Evolutionary conservation across 2,888 invertebrate species (phyloP).

Genomic region (Cheilosia vulpina): DNA sequence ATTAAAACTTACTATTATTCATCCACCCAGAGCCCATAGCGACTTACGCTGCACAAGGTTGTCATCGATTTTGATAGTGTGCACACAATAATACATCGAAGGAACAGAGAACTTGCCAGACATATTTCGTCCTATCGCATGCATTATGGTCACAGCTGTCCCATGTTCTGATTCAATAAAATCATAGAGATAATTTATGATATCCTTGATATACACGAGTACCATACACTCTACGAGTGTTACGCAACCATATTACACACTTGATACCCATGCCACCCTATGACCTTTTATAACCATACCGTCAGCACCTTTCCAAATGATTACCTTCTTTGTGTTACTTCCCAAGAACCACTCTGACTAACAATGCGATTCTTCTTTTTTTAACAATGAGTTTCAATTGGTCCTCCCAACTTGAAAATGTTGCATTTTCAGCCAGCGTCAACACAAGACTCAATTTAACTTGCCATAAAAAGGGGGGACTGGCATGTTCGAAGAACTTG

Average conservation of each 20-base stretch:
- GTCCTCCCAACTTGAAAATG: constrained; percentile 8
- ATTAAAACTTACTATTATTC: no score
- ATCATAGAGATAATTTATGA: constrained; percentile 9
- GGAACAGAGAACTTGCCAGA: neutral
- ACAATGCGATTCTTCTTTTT: constrained; percentile 17
- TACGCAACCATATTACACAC: constrained; percentile 29
- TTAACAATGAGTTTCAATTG: constrained; percentile 41
- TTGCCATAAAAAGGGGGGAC: constrained; percentile 31
- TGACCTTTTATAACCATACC: neutral
- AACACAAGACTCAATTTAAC: neutral
- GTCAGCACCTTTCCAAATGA: constrained; percentile 25
- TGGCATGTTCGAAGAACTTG: neutral
- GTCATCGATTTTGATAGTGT: no score
- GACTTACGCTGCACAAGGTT: no score
- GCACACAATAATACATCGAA: no score
- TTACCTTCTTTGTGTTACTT: constrained; percentile 24
- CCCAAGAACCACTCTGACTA: constrained; percentile 7
- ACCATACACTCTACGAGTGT: neutral
- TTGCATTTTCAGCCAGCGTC: constrained; percentile 31
- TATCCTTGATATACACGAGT: constrained; percentile 8
- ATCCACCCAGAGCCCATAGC: no score
- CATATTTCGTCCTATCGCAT: neutral
- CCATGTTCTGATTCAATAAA: neutral
- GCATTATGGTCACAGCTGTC: neutral
- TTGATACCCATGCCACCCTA: neutral